These are phyloP conservation scores for Tyto alba DNA, from an alignment of 2,113 vertebrate genomes.

Conservation along the genomic window DNA sequence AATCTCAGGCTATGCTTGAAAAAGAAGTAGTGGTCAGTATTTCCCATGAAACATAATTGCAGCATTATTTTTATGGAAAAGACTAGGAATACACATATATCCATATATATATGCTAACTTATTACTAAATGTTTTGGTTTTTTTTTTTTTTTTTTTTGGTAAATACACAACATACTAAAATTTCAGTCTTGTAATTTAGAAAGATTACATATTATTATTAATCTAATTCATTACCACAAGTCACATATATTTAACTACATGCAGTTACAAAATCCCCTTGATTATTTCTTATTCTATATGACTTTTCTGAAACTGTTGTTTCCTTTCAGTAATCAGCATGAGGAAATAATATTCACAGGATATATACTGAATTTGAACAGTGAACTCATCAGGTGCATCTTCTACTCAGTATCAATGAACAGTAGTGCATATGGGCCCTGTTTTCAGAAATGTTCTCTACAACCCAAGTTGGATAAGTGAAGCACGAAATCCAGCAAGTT, in stretches of 20 bases:
- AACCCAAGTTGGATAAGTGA: background rate
- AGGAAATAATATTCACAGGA: background rate
- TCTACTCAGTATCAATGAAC: rapidly evolving
- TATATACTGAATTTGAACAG: background rate
- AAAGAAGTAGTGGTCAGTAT: background rate
- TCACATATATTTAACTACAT: background rate
- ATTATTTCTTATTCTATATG: background rate
- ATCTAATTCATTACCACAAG: background rate
- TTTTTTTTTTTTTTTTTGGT: background rate
- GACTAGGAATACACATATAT: background rate
- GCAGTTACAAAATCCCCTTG: background rate
- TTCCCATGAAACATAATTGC: background rate
- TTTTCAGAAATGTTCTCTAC: background rate
- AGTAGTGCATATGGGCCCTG: background rate
- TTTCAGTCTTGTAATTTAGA: background rate
- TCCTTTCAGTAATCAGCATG: background rate
- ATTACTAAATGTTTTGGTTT: rapidly evolving
- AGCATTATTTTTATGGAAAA: background rate
- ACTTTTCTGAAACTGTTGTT: background rate
- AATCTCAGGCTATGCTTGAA: background rate
- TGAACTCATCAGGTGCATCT: background rate
- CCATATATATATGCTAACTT: background rate
- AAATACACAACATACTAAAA: background rate
- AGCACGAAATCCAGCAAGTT: background rate
- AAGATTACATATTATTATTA: background rate